phyloP scores from a whole-genome alignment of 2,113 vertebrate genomes.

The Calidris pugnax region DNA sequence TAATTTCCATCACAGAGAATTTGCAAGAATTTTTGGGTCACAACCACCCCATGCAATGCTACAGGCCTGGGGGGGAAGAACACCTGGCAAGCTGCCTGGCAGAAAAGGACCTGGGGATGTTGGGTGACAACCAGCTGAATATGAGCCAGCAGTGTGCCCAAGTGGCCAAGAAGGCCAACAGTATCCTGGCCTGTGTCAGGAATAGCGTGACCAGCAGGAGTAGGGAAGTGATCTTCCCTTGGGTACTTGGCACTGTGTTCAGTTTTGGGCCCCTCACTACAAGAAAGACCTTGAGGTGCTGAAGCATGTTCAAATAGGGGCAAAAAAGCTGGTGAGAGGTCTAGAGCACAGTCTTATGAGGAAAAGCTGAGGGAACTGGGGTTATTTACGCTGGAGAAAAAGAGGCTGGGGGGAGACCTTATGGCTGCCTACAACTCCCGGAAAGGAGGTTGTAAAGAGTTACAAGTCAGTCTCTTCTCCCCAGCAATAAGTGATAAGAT shows the following conservation, averaged over 20 bases:
- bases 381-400: background rate
- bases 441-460: background rate
- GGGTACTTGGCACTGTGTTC: background rate
- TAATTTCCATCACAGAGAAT: background rate
- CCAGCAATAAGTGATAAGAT: background rate
- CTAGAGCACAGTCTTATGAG: background rate
- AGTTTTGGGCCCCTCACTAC: background rate
- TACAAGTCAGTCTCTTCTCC: background rate
- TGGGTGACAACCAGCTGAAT: background rate
- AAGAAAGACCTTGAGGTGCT: background rate
- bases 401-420: background rate
- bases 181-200: background rate
- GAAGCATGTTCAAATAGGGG: background rate
- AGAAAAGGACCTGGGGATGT: background rate
- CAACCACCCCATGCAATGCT: background rate
- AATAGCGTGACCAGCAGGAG: background rate
- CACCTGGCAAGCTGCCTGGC: background rate
- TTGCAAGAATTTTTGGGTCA: background rate
- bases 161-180: background rate
- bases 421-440: background rate
- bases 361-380: background rate
- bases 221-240: background rate
- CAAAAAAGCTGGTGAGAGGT: background rate
- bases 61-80: background rate
- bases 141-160: background rate